Percentiles rank a stretch among this genome's conserved stretches.
Evolutionary conservation across 2,113 vertebrate genomes (phyloP).

Genomic region (Cyprinodon tularosa): DNA sequence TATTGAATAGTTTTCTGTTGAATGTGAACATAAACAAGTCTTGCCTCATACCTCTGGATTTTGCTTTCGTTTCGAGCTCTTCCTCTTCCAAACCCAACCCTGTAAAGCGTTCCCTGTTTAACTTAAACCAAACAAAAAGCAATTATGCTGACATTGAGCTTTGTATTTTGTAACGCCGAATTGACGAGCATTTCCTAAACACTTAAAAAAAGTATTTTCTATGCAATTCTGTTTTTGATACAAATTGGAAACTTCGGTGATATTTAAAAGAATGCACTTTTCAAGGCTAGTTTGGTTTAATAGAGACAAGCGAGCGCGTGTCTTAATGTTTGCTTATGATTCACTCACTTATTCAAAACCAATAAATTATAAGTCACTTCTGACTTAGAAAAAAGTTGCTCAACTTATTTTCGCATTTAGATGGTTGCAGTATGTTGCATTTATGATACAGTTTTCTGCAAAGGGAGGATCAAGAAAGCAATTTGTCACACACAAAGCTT

Average conservation of each 20-base stretch:
- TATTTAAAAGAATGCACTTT: background rate
- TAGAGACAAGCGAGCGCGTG: background rate
- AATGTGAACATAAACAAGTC: background rate
- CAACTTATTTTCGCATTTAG: too few relatives aligned
- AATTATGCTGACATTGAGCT: fast-evolving
- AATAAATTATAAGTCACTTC: background rate
- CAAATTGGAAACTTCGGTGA: background rate
- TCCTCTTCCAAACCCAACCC: background rate
- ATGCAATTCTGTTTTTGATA: background rate
- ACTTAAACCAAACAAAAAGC: background rate
- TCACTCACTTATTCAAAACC: background rate
- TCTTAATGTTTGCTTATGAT: too few relatives aligned
- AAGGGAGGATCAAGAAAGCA: too few relatives aligned
- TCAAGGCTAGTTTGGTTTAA: background rate
- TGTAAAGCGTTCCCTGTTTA: background rate
- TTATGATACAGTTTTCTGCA: too few relatives aligned
- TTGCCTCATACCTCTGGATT: background rate
- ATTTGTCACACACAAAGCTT: too few relatives aligned
- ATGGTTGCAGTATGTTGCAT: too few relatives aligned
- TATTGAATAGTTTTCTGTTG: background rate
- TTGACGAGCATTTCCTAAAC: background rate
- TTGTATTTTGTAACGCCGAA: conserved; percentile 9
- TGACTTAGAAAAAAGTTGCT: background rate
- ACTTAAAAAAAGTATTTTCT: fast-evolving
- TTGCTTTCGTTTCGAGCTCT: background rate